Base-by-base conservation (phyloP, 2,888 invertebrate species). In the Drosophila phalerata region DNA sequence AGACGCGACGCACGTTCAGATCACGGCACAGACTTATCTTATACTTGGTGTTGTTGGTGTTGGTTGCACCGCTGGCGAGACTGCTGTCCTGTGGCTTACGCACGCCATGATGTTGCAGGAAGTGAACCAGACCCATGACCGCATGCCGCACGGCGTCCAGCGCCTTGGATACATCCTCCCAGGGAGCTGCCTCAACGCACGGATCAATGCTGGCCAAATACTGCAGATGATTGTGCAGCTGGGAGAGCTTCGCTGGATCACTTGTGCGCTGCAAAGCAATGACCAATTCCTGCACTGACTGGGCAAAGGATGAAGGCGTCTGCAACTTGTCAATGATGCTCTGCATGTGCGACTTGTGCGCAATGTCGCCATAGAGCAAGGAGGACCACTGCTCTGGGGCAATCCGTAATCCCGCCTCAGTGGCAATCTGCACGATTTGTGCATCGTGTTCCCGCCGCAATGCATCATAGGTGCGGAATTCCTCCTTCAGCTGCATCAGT, bases 301-400 rank as follows among this genome's bases (percentile, higher is more conserved):
- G 96, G 11, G 96, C 96, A 93, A 98, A 98, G 0, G 97, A 97
- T 90, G 97, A 97, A 0, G 98, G 98, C 8, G 97, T 98, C 93
- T 98, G 98, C 68, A 98, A 93, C 93, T 98, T 97, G 91, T 97
- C 97, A 85, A 96, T 96, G 80, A 96, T 96, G 89, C 94, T 95
- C 93, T 99, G 99, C 99, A 99, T 99, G 91, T 99, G 98, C 9
- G 98, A 97, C 91, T 99, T 99, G 91, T 99, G 99, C 5, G 95
- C 95, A 0, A 97, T 96, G 91, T 99, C 99, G 0, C 99, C 99
- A 91, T 99, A 99, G 0, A 99, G 93, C 49, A 99, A 93, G 0
- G 98, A 97, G 2, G 98, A 98, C 99, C 99, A 99, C 91, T 99
- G 99, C 91, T 99, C 99, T 0, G 99, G 99, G 0, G 98, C 98